phyloP scores from a whole-genome alignment of 2,113 vertebrate genomes.

The Jaculus jaculus region DNA sequence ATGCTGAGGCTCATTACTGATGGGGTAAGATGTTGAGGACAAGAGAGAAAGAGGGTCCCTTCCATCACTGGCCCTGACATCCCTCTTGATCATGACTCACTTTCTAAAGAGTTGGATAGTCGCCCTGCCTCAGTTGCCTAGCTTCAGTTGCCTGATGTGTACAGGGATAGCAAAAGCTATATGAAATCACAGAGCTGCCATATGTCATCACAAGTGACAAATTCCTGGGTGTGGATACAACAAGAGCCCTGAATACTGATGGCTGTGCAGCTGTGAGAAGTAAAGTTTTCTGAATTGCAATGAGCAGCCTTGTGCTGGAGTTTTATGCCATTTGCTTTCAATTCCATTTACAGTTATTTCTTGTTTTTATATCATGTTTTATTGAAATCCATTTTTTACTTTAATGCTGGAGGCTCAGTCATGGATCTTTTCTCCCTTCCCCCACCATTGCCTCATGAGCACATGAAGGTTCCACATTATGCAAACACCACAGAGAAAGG shows the following conservation, averaged over 20 bases:
- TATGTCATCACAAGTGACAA: not conserved
- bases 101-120: not conserved
- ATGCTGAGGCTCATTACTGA: not conserved
- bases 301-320: slow-evolving; percentile 50
- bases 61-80: not conserved
- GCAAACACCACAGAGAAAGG: slow-evolving; percentile 63
- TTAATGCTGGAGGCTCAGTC: slow-evolving; percentile 66
- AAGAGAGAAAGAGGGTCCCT: too few relatives aligned
- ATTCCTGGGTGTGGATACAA: slow-evolving; percentile 5
- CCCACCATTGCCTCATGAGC: slow-evolving; percentile 61
- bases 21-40: not conserved
- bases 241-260: slow-evolving; percentile 51
- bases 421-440: slow-evolving; percentile 26
- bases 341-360: slow-evolving; percentile 78
- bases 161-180: not conserved
- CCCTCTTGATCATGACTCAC: not conserved
- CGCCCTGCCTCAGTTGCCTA: not conserved
- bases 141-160: not conserved
- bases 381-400: slow-evolving; percentile 82
- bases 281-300: slow-evolving; percentile 60
- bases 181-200: slow-evolving; percentile 6
- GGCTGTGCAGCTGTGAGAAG: slow-evolving; percentile 63
- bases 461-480: slow-evolving; percentile 61
- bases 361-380: slow-evolving; percentile 79
- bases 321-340: slow-evolving; percentile 77